These are phyloP conservation scores for Monochamus alternatus DNA, from an alignment of 2,888 invertebrate genomes.

Conservation along the genomic window DNA sequence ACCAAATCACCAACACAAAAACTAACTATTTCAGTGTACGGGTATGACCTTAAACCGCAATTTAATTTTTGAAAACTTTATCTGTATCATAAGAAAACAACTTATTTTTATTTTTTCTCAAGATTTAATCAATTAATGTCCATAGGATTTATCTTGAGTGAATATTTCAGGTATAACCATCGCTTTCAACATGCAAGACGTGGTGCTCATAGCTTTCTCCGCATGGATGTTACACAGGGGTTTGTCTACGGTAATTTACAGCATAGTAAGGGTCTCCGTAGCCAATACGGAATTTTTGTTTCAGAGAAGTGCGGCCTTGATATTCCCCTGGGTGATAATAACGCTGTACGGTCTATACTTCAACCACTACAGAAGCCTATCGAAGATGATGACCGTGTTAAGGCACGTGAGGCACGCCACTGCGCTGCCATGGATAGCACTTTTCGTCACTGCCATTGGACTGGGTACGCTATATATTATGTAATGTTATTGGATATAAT, in stretches of 20 bases:
- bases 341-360: constrained; percentile 64
- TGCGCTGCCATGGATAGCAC: constrained; percentile 60
- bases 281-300: constrained; percentile 33
- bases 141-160: no score
- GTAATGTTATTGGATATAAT: no score
- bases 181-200: constrained; percentile 62
- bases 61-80: no score
- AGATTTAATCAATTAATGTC: no score
- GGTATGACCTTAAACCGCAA: no score
- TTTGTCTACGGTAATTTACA: constrained; percentile 54
- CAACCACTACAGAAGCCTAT: constrained; percentile 61
- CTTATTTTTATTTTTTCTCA: no score
- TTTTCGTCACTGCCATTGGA: constrained; percentile 55
- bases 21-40: no score
- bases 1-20: no score
- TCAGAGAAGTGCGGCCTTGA: constrained; percentile 56
- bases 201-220: constrained; percentile 58
- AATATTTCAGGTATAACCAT: constrained; percentile 60
- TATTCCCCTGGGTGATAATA: constrained; percentile 65
- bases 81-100: no score
- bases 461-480: constrained; percentile 49
- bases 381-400: constrained; percentile 59
- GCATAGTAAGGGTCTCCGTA: neutral
- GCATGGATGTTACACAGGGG: constrained; percentile 63
- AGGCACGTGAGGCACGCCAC: constrained; percentile 53